Conservation (phyloP, 1,140 invertebrate species). For the Zaprionus camerounensis region DNA sequence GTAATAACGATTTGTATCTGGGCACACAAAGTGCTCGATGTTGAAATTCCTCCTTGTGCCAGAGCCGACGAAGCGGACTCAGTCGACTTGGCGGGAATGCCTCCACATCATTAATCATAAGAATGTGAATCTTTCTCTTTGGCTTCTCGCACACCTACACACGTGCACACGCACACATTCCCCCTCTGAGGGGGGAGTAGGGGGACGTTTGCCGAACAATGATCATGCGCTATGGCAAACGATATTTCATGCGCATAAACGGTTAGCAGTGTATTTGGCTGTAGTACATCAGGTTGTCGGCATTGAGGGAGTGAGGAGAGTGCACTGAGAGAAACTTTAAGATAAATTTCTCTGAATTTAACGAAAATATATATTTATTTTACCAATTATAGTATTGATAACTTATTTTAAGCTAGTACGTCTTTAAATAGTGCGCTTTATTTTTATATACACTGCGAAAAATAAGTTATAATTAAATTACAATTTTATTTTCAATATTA, state of each 20-base stretch:
- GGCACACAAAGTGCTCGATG: conserved; percentile 81
- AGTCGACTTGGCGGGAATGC: conserved; percentile 16
- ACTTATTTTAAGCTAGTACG: fast-evolving
- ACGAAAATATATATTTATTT: too few relatives aligned
- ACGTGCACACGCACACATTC: background rate
- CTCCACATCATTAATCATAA: conserved; percentile 77
- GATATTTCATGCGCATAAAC: conserved; percentile 79
- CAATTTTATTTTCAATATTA: too few relatives aligned
- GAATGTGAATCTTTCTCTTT: conserved; percentile 78
- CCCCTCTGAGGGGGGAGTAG: background rate
- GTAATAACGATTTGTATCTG: conserved; percentile 84
- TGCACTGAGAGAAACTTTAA: conserved; percentile 4
- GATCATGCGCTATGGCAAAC: conserved; percentile 64
- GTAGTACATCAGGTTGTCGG: conserved; percentile 35
- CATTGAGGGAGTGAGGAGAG: background rate
- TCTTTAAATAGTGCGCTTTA: too few relatives aligned
- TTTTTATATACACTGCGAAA: too few relatives aligned
- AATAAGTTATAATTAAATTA: too few relatives aligned
- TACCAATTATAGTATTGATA: too few relatives aligned
- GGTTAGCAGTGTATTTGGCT: conserved; percentile 51
- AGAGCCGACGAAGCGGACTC: conserved; percentile 40
- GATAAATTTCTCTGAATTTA: background rate
- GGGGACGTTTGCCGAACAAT: conserved; percentile 64
- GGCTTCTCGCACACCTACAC: conserved; percentile 65
- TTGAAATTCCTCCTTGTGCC: conserved; percentile 77